These are phyloP conservation scores for Galbula dea DNA, from an alignment of 2,113 vertebrate genomes.

Conservation along the genomic window DNA sequence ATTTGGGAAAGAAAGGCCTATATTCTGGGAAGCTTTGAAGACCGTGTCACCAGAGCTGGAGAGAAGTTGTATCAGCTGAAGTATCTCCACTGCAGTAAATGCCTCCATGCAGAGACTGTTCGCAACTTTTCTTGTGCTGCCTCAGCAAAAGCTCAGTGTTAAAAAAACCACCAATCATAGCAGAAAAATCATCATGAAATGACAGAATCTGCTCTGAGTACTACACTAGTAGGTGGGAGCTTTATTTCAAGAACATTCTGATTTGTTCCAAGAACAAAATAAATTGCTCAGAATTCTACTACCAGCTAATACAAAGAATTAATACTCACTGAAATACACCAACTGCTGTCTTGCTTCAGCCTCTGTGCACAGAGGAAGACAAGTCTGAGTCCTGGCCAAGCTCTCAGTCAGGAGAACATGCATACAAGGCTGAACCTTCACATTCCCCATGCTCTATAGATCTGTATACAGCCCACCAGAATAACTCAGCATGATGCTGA, in stretches of 20 bases:
- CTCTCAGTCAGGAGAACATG: not conserved
- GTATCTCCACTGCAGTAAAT: not conserved
- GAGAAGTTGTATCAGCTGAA: no score
- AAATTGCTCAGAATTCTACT: not conserved
- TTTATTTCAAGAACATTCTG: not conserved
- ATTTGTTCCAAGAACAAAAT: not conserved
- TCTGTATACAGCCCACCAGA: not conserved
- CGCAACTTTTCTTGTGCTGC: not conserved
- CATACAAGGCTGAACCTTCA: not conserved
- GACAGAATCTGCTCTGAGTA: not conserved
- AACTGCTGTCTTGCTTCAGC: not conserved
- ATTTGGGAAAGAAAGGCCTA: not conserved
- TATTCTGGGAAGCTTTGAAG: not conserved
- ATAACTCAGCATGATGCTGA: not conserved
- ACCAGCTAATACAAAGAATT: not conserved
- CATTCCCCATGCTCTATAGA: rapidly evolving
- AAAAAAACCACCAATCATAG: not conserved
- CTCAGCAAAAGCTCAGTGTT: not conserved
- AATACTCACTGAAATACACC: not conserved
- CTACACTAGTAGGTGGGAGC: not conserved
- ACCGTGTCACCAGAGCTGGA: not conserved
- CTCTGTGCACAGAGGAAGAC: not conserved
- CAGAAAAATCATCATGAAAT: not conserved
- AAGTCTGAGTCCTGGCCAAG: not conserved
- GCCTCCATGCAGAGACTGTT: not conserved